Base-by-base conservation (phyloP, 2,888 invertebrate genomes). In the Cantharis nigra region DNA sequence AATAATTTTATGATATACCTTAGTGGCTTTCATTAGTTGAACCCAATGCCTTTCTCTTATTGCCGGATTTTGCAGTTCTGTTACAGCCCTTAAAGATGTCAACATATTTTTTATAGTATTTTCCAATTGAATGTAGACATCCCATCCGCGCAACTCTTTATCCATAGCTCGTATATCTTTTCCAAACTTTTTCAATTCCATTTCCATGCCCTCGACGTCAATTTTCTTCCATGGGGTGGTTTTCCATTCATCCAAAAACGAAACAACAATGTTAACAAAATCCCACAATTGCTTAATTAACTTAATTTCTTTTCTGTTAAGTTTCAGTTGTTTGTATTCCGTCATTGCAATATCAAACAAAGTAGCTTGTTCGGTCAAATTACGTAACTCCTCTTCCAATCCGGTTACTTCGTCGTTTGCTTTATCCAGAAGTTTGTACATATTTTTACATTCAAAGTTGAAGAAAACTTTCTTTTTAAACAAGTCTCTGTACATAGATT, bases 41-140 rank as follows among this genome's bases (percentile, higher is more conserved):
- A 93, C 90, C 98, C 98, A 98, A 89, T 98, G 98, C 69, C 98
- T 92, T 79, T 97, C 96, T 80, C 96, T 92, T 82, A 98, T 97
- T 0, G 98, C 95, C 0, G 97, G 97, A 89, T 98, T 98, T 88
- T 98, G 98, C 9, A 98, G 90, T 86, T 98, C 98, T 3, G 96
- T 96, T 1, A 98, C 96, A 0, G 98, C 97, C 87, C 97, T 91
- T 80, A 98, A 88, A 0, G 98, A 97, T 0, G 98, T 97, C 91
- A 98, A 92, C 91, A 98, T 94, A 88, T 98, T 98, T 89, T 96
- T 96, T 26, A 98, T 93, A 4, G 93, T 93, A 5, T 91, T 92
- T 88, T 98, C 98, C 80, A 96, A 91, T 23, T 92, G 91, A n/a
- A 90, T 85, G 86, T 95, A 98, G 3, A 96, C 93, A 77, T 96